phyloP scores from a whole-genome alignment of 2,797 vertebrate species.

The Helicolenus hilgendorfi region DNA sequence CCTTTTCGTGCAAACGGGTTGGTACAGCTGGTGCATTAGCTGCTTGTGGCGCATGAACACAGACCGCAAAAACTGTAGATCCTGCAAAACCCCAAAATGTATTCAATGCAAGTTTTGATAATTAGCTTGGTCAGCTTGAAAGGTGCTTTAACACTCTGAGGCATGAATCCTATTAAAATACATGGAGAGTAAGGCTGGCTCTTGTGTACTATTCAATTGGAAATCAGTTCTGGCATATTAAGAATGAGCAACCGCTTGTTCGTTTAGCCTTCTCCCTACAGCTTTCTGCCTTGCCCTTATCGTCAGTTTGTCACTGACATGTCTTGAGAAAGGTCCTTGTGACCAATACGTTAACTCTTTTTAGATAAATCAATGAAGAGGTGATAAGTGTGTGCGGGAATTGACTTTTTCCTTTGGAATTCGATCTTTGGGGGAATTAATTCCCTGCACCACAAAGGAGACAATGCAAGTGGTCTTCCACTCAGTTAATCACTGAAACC shows the following conservation, averaged over 20 bases:
- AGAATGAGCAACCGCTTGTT: not conserved
- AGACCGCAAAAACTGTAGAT: no score
- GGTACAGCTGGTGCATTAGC: no score
- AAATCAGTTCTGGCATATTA: not conserved
- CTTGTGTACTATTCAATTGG: not conserved
- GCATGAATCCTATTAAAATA: not conserved
- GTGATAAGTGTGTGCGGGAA: not conserved
- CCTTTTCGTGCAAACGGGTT: no score
- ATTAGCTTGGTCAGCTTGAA: no score
- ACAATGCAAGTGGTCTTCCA: not conserved
- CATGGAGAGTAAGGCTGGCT: no score
- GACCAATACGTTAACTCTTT: not conserved
- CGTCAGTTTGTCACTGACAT: not conserved
- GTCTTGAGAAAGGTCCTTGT: not conserved
- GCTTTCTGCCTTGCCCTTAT: not conserved
- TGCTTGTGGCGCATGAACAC: no score
- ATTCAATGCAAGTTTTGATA: no score
- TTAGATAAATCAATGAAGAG: not conserved
- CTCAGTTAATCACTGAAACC: not conserved
- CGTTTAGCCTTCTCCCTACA: not conserved
- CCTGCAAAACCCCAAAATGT: no score
- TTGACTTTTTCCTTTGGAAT: not conserved
- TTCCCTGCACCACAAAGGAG: not conserved
- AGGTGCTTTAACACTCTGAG: not conserved
- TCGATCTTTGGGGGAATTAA: not conserved